phyloP scores from a whole-genome alignment of 2,888 invertebrate genomes.

The Melinaea marsaeus region DNA sequence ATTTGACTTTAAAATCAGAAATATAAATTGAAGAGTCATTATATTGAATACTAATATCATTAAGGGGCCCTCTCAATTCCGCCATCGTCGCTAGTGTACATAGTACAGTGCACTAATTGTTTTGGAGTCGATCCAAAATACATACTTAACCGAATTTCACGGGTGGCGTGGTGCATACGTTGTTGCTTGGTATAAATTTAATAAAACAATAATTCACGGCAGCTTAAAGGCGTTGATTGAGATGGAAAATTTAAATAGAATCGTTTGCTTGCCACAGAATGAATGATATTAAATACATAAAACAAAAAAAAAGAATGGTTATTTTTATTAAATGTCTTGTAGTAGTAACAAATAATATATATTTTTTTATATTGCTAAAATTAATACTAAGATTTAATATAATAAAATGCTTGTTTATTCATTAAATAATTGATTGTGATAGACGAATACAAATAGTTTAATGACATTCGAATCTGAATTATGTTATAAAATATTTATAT shows the following conservation, averaged over 20 bases:
- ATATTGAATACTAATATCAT: slow-evolving; percentile 48
- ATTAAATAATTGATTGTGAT: too few relatives aligned
- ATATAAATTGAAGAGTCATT: slow-evolving; percentile 10
- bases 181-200: slow-evolving; percentile 43
- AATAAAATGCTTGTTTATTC: too few relatives aligned
- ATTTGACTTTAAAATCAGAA: neutral
- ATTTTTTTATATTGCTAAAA: too few relatives aligned
- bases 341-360: too few relatives aligned
- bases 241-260: slow-evolving; percentile 1
- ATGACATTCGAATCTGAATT: too few relatives aligned
- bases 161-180: slow-evolving; percentile 55
- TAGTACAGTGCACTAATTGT: slow-evolving; percentile 66
- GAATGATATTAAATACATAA: too few relatives aligned
- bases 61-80: slow-evolving; percentile 45
- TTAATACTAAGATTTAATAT: too few relatives aligned
- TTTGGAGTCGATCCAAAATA: slow-evolving; percentile 74
- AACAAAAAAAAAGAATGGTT: too few relatives aligned
- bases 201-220: slow-evolving; percentile 27
- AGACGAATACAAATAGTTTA: too few relatives aligned
- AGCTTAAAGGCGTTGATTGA: slow-evolving; percentile 2
- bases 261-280: too few relatives aligned
- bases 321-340: too few relatives aligned
- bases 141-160: slow-evolving; percentile 70
- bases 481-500: too few relatives aligned
- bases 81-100: slow-evolving; percentile 43